phyloP scores from a whole-genome alignment of 1,140 invertebrate species.

The Drosophila pandora region DNA sequence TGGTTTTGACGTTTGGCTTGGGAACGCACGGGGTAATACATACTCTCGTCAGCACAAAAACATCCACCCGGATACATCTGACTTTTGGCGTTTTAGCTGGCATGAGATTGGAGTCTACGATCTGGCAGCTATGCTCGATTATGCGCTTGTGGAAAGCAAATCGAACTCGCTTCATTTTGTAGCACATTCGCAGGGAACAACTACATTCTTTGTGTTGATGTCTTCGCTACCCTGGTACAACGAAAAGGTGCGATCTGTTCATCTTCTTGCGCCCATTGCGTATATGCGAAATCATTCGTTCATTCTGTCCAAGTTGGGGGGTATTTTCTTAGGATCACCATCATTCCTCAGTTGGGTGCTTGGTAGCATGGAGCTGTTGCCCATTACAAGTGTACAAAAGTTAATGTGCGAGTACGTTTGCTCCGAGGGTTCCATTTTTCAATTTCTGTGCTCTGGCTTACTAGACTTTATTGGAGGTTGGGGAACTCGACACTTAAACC shows the following conservation, averaged over 20 bases:
- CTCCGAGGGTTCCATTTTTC: constrained; percentile 60
- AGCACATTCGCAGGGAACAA: constrained; percentile 87
- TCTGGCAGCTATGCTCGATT: constrained; percentile 88
- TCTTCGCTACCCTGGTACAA: constrained; percentile 86
- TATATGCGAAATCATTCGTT: constrained; percentile 85
- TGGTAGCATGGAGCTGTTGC: constrained; percentile 71
- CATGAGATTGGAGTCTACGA: constrained; percentile 90
- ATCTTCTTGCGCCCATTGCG: constrained; percentile 87
- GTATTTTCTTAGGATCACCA: constrained; percentile 67
- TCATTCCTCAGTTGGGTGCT: constrained; percentile 72
- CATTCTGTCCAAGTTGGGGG: constrained; percentile 84
- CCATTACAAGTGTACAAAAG: constrained; percentile 68
- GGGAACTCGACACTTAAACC: constrained; percentile 75
- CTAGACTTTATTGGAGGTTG: constrained; percentile 77
- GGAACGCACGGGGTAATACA: constrained; percentile 87
- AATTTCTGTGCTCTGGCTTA: constrained; percentile 69
- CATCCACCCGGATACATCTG: constrained; percentile 85
- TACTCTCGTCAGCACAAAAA: constrained; percentile 87
- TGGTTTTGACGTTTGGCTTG: constrained; percentile 89
- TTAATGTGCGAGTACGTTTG: constrained; percentile 72
- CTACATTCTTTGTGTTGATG: constrained; percentile 85
- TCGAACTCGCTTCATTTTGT: constrained; percentile 86
- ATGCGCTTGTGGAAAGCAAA: constrained; percentile 86
- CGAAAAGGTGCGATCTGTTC: constrained; percentile 84
- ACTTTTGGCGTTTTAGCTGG: constrained; percentile 87